Evolutionary conservation across 2,888 invertebrate genomes (phyloP).

Genomic region (Drosophila longiperda): DNA sequence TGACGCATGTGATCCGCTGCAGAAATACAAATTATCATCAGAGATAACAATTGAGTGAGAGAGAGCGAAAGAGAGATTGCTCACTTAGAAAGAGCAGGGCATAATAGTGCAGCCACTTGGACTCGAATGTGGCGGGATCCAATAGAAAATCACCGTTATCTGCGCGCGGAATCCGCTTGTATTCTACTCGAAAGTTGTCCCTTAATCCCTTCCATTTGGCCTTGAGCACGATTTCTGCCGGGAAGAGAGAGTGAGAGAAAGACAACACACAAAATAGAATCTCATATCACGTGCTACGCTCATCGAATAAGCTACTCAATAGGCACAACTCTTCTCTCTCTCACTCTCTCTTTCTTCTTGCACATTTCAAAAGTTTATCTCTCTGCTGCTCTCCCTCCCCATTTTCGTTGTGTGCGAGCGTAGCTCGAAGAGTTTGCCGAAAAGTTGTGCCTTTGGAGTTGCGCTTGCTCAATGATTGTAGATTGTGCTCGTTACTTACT

Average conservation of each 20-base stretch:
- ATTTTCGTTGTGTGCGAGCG: background rate
- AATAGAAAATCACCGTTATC: conserved; percentile 84
- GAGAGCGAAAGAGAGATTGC: conserved; percentile 33
- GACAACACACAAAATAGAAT: conserved; percentile 13
- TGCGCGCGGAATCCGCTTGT: conserved; percentile 84
- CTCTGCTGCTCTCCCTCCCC: background rate
- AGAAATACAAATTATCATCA: conserved; percentile 10
- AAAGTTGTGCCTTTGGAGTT: conserved; percentile 36
- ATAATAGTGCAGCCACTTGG: conserved; percentile 85
- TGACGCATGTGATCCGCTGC: conserved; percentile 85
- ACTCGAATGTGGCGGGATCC: conserved; percentile 84
- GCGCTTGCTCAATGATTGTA: conserved; percentile 1
- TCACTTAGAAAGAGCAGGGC: conserved; percentile 84
- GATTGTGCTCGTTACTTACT: conserved; percentile 76
- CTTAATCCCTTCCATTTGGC: conserved; percentile 85
- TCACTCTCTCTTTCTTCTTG: background rate
- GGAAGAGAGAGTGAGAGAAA: conserved; percentile 7
- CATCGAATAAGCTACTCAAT: conserved; percentile 22
- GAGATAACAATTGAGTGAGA: background rate
- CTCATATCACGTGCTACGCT: conserved; percentile 2
- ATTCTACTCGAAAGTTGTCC: conserved; percentile 85
- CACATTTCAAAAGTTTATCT: background rate
- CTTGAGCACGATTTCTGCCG: conserved; percentile 83
- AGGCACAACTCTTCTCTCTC: conserved; percentile 30
- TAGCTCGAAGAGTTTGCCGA: background rate